Evolutionary conservation across 2,888 invertebrate genomes (phyloP), one percentile per base, ranked within the genome.

Genomic region (Psylliodes chrysocephalus): DNA sequence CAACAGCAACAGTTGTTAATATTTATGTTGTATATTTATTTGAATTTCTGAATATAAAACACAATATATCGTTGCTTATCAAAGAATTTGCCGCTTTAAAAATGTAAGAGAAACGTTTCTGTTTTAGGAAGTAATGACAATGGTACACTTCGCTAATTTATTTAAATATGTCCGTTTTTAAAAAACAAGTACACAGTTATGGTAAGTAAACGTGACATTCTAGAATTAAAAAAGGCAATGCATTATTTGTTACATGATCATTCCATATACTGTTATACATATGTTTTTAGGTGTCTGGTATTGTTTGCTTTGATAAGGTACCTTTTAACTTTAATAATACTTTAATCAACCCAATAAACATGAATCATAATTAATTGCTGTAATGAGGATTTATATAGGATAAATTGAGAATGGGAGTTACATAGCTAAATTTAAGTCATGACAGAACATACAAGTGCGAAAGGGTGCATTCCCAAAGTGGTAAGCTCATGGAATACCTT

Each of bases 381-480:
- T 67, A 69, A 68, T 54, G 46, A 56, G 18, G 6, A 4, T 28
- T 15, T 28, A 30, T 4, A 22, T n/a, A 15, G 46, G 14, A 12
- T 49, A 25, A 47, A 53, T 47, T 49, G 40, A 61, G 53, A 61
- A 75, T 77, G 75, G 75, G 75, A 67, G 75, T 77, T 69, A 77
- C 75, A 69, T 74, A 71, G 66, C 52, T 38, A 53, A 55, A 44
- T n/a, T 30, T 0, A 65, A 70, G 73, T 18, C 66, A 75, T 76
- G 75, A 72, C 66, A 59, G 75, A 77, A 63, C 67, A 69, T 44
- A 52, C 59, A 47, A 53, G 68, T 52, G 64, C 40, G 14, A 63
- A 53, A 67, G 76, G 75, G 22, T 77, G 77, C 69, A 59, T 75
- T 53, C 72, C 75, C 53, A 76, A 77, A 73, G 70, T 76, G 15